Base-by-base conservation (phyloP, 1,140 invertebrate genomes). In the Drosophila virilis region DNA sequence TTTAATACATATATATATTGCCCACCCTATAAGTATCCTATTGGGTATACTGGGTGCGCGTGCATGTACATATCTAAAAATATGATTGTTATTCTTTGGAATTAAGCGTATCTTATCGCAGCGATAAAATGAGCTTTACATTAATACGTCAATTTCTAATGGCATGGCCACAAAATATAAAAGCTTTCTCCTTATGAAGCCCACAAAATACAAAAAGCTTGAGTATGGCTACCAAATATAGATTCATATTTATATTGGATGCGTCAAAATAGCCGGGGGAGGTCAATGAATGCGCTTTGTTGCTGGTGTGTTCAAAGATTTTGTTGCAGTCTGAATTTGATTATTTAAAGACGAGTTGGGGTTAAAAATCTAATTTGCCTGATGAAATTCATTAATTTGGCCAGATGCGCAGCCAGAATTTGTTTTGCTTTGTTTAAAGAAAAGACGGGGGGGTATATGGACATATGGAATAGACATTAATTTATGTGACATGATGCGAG, bases 401-500 rank as follows among this genome's bases (percentile, higher is more conserved):
- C 17, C 17, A 17, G 17, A 17, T 17, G 17, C 17, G 38, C 38
- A 42, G 38, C 38, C 7, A 42, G 13, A 42, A 69, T 54, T 62
- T 50, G 43, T 37, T 57, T 57, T 28, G 52, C 40, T 38, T 69
- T 69, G 48, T 22, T 3, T 22, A 1, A 22, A 22, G 22, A 22
- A 22, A 22, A 22, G 3, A 22, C 2, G 2, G 22, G 22, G 22
- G n/a, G n/a, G n/a, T n/a, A n/a, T n/a, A n/a, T 22, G 22, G 3
- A 2, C 22, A 22, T 61, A 10, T 28, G 35, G 37, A 8, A 40
- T 52, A 42, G 52, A 72, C 38, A 72, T 52, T 72, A 67, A 72
- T 66, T 72, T 58, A 51, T 51, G 28, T 51, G 62, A 51, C 62
- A 67, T 51, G 62, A 72, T 65, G 52, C 22, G 22, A 28, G 43